Evolutionary conservation across 2,888 invertebrate species (phyloP), one percentile per base, ranked within the genome.

Genomic region (Drosophila anomelani): DNA sequence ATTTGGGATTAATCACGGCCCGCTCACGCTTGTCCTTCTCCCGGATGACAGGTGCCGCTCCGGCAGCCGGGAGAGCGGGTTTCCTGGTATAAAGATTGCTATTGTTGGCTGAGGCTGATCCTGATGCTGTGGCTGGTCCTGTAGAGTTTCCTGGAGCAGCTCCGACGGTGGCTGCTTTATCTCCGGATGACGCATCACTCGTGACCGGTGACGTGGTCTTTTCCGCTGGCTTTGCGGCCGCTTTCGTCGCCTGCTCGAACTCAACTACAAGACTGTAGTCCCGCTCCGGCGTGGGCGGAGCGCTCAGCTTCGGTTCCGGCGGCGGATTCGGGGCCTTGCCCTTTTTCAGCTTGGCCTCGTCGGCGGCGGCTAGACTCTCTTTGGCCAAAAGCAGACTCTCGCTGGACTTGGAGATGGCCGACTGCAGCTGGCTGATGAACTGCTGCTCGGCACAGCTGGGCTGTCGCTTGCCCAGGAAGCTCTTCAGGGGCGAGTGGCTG

Each of bases 281-380:
- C 46, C 90, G 85, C 61, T 92, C 92, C 7, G 91, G 91, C 68
- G 92, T 92, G 66, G 92, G 89, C 54, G 92, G 91, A 23, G 91
- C 90, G 71, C 90, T 91, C 13, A 81, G 77, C 67, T 90, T 91
- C 10, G 75, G 75, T 75, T 82, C 89, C 51, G 83, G 89, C 71
- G 49, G 96, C 20, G 97, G 96, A 84, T 95, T 95, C 0, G 97
- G 96, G 1, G 96, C 96, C 92, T 96, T 95, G 56, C 96, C 94
- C 92, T 97, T 97, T 85, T 94, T 94, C 17, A 94, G 92, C 57
- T 91, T 91, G 29, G 88, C 88, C 38, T 88, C 91, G 34, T 75
- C 73, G 5, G 69, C 73, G 5, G 69, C 53, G 39, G 83, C 75
- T 36, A 69, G 56, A 46, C 78, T 43, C 67, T 64, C 64, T 51